Base-by-base conservation (phyloP, 2,113 vertebrate genomes). In the Chionomys nivalis region DNA sequence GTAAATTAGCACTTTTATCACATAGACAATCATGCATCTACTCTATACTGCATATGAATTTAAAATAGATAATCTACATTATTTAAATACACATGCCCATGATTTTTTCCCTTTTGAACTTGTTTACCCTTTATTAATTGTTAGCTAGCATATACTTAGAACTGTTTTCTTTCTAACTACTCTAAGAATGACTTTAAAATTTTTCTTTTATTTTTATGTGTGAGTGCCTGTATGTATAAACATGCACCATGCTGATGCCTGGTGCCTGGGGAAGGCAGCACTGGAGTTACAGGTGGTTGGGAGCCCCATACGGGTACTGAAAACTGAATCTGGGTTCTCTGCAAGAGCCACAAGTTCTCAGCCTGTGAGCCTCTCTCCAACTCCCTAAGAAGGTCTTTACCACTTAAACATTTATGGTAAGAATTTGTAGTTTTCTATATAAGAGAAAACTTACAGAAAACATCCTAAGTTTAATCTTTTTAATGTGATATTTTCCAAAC, bases 401-500 rank as follows among this genome's bases (percentile, higher is more conserved):
- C 14, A 83, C 49, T 78, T 87, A 91, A 96, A 28, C 23, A 31
- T 91, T 90, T 94, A 81, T 21, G n/a, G 24, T n/a, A 75, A 86
- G 7, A 73, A 87, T 91, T 77, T 95, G 65, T 52, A 78, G n/a
- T 44, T 66, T 91, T 31, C 36, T 82, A n/a, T 36, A 11, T 63
- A 83, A 92, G 24, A 63, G 42, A 87, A 93, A 58, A 72, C 78
- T 65, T 39, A 93, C 5, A 21, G 77, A 73, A 36, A 72, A 75
- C 16, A 89, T 44, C 21, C 31, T 73, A 63, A 86, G 86, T 72
- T 94, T 44, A 88, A 61, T 4, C 31, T 89, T 93, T 93, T 28
- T 82, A 42, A 94, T 39, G 77, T 9, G 94, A 19, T 79, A 33
- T 58, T 96, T 96, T 89, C 86, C 36, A 81, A 93, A 95, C 49